Conservation (phyloP, 2,797 vertebrate genomes). For the Myripristis jacobus region DNA sequence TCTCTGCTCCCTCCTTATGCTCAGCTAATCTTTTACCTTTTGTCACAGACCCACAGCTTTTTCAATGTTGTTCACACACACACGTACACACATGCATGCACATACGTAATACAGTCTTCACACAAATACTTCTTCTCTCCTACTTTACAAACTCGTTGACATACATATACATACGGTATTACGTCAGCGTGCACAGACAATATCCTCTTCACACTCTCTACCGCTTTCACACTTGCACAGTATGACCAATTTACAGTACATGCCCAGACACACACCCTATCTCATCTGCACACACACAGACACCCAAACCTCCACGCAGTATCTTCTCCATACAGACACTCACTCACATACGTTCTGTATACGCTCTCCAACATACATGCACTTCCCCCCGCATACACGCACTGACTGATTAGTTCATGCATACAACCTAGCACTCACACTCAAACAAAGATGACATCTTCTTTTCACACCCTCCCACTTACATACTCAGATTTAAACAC, state of each 20-base stretch:
- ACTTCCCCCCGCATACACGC: constrained; percentile 3
- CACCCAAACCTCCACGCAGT: constrained; percentile 6
- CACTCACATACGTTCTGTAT: constrained; percentile 2
- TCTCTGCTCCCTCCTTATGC: constrained; percentile 45
- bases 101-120: constrained; percentile 48
- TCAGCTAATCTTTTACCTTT: constrained; percentile 64
- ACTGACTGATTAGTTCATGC: constrained; percentile 31
- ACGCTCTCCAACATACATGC: background rate
- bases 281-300: background rate
- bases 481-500: constrained; percentile 15
- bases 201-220: constrained; percentile 29
- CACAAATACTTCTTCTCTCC: constrained; percentile 48
- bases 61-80: constrained; percentile 26
- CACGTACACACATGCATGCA: constrained; percentile 25
- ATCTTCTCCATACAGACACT: constrained; percentile 34
- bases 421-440: constrained; percentile 36
- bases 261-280: constrained; percentile 6
- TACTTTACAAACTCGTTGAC: constrained; percentile 55
- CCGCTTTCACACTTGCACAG: constrained; percentile 7
- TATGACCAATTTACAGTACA: constrained; percentile 32
- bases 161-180: constrained; percentile 31
- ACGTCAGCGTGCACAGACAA: constrained; percentile 47
- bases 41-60: constrained; percentile 66
- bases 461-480: constrained; percentile 21
- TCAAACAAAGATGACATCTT: constrained; percentile 35